Evolutionary conservation across 2,888 invertebrate species (phyloP).

Genomic region (Pseudoips prasinana): DNA sequence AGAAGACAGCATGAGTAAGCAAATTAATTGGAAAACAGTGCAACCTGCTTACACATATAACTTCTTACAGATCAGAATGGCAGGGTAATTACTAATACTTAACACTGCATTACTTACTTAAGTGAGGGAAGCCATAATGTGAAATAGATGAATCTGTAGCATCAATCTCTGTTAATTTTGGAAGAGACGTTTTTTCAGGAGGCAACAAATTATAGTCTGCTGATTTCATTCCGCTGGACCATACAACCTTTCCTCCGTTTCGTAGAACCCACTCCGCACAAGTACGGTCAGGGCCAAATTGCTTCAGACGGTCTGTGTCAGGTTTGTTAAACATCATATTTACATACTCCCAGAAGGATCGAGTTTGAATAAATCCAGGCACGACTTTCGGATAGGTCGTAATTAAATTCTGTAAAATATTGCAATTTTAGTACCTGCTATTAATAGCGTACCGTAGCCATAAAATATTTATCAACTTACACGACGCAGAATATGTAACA

Average conservation of each 20-base stretch:
- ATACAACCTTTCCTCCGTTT: conserved; percentile 93
- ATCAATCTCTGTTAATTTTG: conserved; percentile 85
- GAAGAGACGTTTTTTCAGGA: conserved; percentile 70
- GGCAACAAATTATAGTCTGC: conserved; percentile 90
- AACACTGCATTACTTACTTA: conserved; percentile 84
- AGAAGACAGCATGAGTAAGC: too few relatives aligned
- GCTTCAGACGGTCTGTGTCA: conserved; percentile 84
- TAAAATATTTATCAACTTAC: conserved; percentile 7
- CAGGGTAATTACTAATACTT: too few relatives aligned
- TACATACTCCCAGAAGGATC: conserved; percentile 77
- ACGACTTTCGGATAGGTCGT: conserved; percentile 17
- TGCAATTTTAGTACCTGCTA: not conserved
- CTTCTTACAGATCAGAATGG: too few relatives aligned
- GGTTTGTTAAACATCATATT: conserved; percentile 86
- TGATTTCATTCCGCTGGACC: conserved; percentile 81
- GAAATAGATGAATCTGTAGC: conserved; percentile 91
- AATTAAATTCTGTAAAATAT: conserved; percentile 23
- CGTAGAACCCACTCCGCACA: conserved; percentile 98
- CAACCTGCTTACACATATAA: too few relatives aligned
- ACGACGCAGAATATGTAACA: conserved; percentile 7
- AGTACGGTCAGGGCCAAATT: conserved; percentile 92
- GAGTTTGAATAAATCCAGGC: conserved; percentile 41
- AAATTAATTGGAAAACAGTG: too few relatives aligned
- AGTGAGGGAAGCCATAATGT: conserved; percentile 91
- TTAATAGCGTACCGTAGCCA: not conserved